phyloP scores from a whole-genome alignment of 2,113 vertebrate genomes.

The Zosterops japonicus region DNA sequence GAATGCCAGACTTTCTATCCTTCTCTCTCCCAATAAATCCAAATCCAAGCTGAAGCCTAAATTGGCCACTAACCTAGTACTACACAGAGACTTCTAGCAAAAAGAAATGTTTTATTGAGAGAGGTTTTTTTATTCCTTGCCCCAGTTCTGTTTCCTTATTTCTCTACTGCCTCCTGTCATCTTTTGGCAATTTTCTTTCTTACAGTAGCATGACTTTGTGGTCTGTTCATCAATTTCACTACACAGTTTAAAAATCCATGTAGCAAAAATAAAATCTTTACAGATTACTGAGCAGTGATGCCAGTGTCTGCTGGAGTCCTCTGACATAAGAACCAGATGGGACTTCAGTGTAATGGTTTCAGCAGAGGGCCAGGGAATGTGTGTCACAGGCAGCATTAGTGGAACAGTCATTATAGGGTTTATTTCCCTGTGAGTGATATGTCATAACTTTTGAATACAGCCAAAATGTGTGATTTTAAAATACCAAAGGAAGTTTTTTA shows the following conservation, averaged over 20 bases:
- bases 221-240: constrained; percentile 1
- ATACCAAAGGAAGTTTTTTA: neutral
- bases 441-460: neutral
- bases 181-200: neutral
- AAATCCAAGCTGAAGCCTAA: neutral
- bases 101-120: neutral
- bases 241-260: constrained; percentile 11
- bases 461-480: neutral
- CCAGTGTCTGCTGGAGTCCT: neutral
- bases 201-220: neutral
- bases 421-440: neutral
- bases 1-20: neutral
- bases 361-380: neutral
- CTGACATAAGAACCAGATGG: constrained; percentile 2
- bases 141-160: neutral
- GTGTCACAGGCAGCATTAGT: neutral
- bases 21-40: neutral
- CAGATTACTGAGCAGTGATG: neutral
- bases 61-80: neutral
- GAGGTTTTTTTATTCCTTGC: neutral
- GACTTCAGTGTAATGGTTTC: neutral
- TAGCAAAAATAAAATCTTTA: constrained; percentile 27
- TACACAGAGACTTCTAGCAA: neutral
- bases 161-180: neutral
- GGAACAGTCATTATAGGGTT: neutral